Percentiles rank a stretch among this genome's conserved stretches.
Evolutionary conservation across 2,888 invertebrate genomes (phyloP).

Genomic region (Trimorus sp.): DNA sequence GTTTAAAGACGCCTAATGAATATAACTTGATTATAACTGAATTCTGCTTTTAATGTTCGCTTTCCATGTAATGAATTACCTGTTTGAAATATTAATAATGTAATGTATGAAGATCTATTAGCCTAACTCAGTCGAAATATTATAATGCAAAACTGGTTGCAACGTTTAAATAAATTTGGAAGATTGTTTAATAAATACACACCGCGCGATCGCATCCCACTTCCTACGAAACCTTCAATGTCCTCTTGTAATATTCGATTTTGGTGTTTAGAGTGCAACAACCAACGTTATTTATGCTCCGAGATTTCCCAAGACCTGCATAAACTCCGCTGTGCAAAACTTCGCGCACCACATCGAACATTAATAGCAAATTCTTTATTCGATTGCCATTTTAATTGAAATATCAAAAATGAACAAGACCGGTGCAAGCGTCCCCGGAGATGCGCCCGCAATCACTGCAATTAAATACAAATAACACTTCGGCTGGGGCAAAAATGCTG

Average conservation of each 20-base stretch:
- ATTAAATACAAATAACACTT: neutral
- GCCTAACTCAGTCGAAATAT: neutral
- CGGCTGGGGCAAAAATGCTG: constrained; percentile 5
- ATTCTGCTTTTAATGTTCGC: constrained; percentile 21
- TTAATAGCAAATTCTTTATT: constrained; percentile 13
- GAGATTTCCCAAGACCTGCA: constrained; percentile 37
- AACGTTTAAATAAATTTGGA: too few species aligned
- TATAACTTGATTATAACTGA: constrained; percentile 31
- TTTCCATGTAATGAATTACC: constrained; percentile 11
- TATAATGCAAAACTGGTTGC: too few species aligned
- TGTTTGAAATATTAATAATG: constrained; percentile 1
- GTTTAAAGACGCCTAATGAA: constrained; percentile 12
- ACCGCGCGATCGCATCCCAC: too few species aligned
- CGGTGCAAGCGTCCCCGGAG: too few species aligned
- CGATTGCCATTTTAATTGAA: constrained; percentile 31
- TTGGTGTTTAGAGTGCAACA: constrained; percentile 23
- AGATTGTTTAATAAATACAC: neutral
- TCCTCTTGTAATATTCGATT: constrained; percentile 23
- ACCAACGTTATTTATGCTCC: constrained; percentile 19
- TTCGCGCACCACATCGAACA: constrained; percentile 24
- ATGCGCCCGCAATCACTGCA: neutral
- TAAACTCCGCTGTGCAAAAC: constrained; percentile 23
- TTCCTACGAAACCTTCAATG: neutral
- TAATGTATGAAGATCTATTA: neutral
- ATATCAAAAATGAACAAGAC: constrained; percentile 28